Conservation (phyloP, 2,113 vertebrate species). For the Vidua chalybeata region DNA sequence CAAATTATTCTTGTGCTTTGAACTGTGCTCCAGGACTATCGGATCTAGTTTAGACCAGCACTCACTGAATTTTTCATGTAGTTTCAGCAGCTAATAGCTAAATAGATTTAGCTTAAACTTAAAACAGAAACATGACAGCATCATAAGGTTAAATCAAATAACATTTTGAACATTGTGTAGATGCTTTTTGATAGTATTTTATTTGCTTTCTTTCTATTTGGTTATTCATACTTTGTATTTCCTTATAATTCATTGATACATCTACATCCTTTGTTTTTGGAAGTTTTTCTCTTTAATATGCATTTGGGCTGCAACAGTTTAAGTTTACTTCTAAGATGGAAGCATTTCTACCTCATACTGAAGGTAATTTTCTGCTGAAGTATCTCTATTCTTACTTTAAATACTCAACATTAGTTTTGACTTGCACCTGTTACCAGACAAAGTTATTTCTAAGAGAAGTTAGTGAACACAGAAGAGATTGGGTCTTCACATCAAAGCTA, state of each 20-base stretch:
- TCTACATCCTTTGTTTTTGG: neutral
- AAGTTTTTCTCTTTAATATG: neutral
- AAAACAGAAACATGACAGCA: neutral
- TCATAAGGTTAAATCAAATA: neutral
- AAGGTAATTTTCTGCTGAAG: neutral
- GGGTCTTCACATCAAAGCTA: neutral
- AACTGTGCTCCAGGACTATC: neutral
- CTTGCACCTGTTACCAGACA: neutral
- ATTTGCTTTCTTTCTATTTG: neutral
- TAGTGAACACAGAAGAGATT: neutral
- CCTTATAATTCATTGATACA: neutral
- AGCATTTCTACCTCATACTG: neutral
- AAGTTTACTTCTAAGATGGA: neutral
- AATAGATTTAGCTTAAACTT: neutral
- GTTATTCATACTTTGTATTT: neutral
- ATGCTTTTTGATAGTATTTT: neutral
- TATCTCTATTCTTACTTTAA: neutral
- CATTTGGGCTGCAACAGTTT: neutral
- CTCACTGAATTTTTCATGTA: neutral
- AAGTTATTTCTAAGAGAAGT: neutral
- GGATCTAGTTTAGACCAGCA: neutral
- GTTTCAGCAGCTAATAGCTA: neutral
- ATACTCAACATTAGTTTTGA: neutral
- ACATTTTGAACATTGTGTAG: neutral
- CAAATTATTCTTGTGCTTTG: neutral